These are phyloP conservation scores for Anableps anableps DNA, from an alignment of 2,797 vertebrate genomes.

Conservation along the genomic window DNA sequence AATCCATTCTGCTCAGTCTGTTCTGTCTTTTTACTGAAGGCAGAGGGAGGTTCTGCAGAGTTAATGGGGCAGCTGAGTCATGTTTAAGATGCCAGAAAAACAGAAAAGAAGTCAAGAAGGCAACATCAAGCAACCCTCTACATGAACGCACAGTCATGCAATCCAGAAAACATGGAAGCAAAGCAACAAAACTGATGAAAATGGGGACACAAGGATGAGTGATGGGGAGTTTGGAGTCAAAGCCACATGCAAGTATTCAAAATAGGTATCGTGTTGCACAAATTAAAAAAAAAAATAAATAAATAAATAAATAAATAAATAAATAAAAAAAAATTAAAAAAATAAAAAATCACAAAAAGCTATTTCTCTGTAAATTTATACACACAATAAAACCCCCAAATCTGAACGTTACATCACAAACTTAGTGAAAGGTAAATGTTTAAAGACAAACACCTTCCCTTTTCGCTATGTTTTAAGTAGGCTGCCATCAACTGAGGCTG, in stretches of 20 bases:
- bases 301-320: too few relatives aligned
- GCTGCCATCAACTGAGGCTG: background rate
- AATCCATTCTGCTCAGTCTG: conserved; percentile 44
- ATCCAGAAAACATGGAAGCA: conserved; percentile 6
- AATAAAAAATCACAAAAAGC: background rate
- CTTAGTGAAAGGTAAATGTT: background rate
- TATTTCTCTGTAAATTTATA: background rate
- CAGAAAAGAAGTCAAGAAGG: conserved; percentile 5
- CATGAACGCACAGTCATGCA: background rate
- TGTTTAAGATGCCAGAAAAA: conserved; percentile 16
- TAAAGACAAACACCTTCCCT: background rate
- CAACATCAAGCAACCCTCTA: conserved; percentile 9
- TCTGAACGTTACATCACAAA: background rate
- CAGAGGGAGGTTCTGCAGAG: conserved; percentile 32
- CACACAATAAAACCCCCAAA: background rate
- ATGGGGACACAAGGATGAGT: conserved; percentile 15
- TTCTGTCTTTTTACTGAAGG: conserved; percentile 45
- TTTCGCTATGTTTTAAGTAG: background rate
- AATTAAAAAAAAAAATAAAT: too few relatives aligned
- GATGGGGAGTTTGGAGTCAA: conserved; percentile 11
- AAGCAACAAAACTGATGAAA: conserved; percentile 18
- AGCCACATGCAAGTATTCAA: background rate
- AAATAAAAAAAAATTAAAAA: too few relatives aligned
- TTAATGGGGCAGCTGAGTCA: conserved; percentile 53
- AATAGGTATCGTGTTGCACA: background rate